A percentile compares a stretch with the other conserved stretches of the same genome.
These are phyloP conservation scores for Amblyjoppa proteus DNA, from an alignment of 2,888 invertebrate genomes.

Conservation along the genomic window DNA sequence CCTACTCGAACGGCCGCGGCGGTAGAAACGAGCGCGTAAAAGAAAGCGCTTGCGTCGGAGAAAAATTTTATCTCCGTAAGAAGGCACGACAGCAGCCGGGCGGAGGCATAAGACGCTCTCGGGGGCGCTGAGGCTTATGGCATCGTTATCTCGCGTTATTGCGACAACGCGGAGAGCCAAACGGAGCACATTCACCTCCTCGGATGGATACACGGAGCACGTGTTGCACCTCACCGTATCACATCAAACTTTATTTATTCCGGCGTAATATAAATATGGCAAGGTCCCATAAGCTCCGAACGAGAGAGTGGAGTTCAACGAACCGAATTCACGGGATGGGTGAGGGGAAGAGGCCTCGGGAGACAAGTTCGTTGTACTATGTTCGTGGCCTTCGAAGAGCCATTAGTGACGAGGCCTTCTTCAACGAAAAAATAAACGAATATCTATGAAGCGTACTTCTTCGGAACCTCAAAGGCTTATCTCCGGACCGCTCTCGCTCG, in stretches of 20 bases:
- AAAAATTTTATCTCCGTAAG: conserved; percentile 51
- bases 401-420: conserved; percentile 58
- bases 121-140: conserved; percentile 47
- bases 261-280: conserved; percentile 22
- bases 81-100: conserved; percentile 27
- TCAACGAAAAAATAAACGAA: conserved; percentile 14
- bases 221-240: conserved; percentile 38
- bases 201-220: conserved; percentile 37
- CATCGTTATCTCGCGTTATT: conserved; percentile 63
- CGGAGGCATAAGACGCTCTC: conserved; percentile 62
- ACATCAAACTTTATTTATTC: conserved; percentile 49
- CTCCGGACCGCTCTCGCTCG: not conserved
- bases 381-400: conserved; percentile 74
- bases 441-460: not conserved
- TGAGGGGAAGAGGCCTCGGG: not conserved
- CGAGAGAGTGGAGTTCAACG: conserved; percentile 73
- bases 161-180: conserved; percentile 38
- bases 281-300: conserved; percentile 30
- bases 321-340: conserved; percentile 70
- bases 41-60: conserved; percentile 34
- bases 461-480: not conserved
- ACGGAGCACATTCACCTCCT: conserved; percentile 25
- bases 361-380: conserved; percentile 10
- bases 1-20: not conserved
- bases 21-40: not conserved